Base-by-base conservation (phyloP, 2,797 vertebrate species). In the Acrocephalus scirpaceus region DNA sequence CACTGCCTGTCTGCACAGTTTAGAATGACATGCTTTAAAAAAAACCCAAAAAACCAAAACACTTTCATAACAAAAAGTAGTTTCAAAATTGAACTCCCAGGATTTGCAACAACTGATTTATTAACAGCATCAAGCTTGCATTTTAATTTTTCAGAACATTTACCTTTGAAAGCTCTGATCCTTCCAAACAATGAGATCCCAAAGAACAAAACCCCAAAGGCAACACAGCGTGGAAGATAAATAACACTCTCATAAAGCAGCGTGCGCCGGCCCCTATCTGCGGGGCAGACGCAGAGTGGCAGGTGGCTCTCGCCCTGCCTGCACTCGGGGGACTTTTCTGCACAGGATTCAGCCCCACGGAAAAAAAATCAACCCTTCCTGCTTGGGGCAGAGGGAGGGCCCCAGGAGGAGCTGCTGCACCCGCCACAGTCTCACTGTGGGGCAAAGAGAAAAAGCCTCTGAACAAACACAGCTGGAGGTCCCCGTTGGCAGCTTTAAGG, bases 81-180 rank as follows among this genome's bases (percentile, higher is more conserved):
- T 27, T 86, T 81, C 50, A 66, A 75, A 88, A 62, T 7, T 40
- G 54, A 88, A 88, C 73, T 10, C 50, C 30, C 36, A 76, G 47
- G 76, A 54, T 61, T 69, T 81, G 30, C 11, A 3, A 20, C 36
- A 18, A 44, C 38, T 51, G 62, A 75, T 88, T 78, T 51, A 65
- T 78, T 83, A 91, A 40, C 30, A 75, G 58, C 87, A 92, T 57
- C 44, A 38, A 87, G 58, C 57, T 50, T 1, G 1, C 36, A 21
- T 65, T 93, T 93, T 77, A 93, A 91, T 93, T 96, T 96, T 94
- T 93, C 79, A 74, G 85, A 91, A 88, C 66, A 32, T 72, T 90
- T 90, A 92, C 73, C 57, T 93, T 50, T 51, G 78, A 90, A 90
- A 84, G 76, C 79, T 75, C 62, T 66, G 51, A 88, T 84, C 66